Conservation (phyloP, 2,888 invertebrate species). For the Leptarthrus brevirostris region DNA sequence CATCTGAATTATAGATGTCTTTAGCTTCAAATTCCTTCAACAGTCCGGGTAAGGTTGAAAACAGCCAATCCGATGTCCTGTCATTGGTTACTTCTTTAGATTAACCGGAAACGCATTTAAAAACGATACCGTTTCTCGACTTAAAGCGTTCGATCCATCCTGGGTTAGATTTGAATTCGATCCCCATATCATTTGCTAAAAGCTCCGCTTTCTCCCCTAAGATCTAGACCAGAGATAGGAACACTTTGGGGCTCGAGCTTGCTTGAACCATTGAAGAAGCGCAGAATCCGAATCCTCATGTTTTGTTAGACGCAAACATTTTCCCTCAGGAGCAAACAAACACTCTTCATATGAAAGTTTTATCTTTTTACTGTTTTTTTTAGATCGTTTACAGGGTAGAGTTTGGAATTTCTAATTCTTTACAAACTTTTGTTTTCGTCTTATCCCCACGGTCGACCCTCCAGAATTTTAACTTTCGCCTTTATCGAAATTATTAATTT, state of each 20-base stretch:
- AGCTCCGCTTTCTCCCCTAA: constrained; percentile 1
- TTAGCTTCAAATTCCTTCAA: constrained; percentile 3
- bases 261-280: constrained; percentile 1
- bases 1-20: constrained; percentile 1
- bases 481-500: too few species aligned
- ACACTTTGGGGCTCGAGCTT: neutral
- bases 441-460: too few species aligned
- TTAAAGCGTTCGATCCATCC: constrained; percentile 3
- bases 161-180: constrained; percentile 7
- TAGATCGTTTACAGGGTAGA: neutral
- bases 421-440: neutral
- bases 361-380: constrained; percentile 1
- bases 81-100: neutral
- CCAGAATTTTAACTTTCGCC: neutral
- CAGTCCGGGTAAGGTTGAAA: neutral
- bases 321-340: neutral
- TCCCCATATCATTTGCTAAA: neutral
- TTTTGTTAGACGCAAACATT: neutral
- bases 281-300: neutral
- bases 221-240: neutral
- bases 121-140: too few species aligned
- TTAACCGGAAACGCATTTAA: constrained; percentile 1
- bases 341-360: neutral
- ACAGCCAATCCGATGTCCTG: neutral
- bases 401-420: constrained; percentile 6